Evolutionary conservation across 2,888 invertebrate species (phyloP), one percentile per base, ranked within the genome.

Genomic region (Campoplex capitator): DNA sequence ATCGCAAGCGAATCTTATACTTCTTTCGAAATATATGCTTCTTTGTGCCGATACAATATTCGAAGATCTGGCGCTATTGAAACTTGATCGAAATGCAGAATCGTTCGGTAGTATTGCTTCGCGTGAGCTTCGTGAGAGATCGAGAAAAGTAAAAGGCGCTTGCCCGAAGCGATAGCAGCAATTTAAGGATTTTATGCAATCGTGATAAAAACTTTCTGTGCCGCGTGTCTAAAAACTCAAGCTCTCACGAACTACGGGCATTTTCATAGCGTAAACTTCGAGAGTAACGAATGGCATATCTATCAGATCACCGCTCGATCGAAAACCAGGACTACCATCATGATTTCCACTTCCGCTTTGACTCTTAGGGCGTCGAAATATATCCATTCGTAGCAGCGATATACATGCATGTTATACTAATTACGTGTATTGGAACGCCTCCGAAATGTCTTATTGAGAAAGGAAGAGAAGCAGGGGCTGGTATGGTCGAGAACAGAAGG

Each of bases 401-500:
- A 45, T 45, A 45, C 11, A 38, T n/a, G 18, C n/a, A 38, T 42
- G 67, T n/a, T n/a, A n/a, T 42, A 23, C 23, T 68, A 13, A 68
- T 68, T 68, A 68, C 23, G 42, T 68, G 45, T 6, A 68, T 23
- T 23, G 23, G 23, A 23, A 23, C 23, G 23, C 23, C 23, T 23
- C 23, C 23, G 68, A 28, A 13, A 6, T n/a, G n/a, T 38, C 45
- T 42, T 11, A n/a, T 23, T 45, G 68, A 68, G 68, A 42, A 8
- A 42, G 42, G 11, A 42, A 8, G 42, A n/a, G 38, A 42, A 23
- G 18, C 38, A 35, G 18, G 3, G n/a, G 38, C 8, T n/a, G 13
- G 68, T 70, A 70, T 18, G 54, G 32, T 13, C 28, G 70, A 45
- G 23, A n/a, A 45, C 6, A 45, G 74, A 82, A 83, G 83, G 83